phyloP scores from a whole-genome alignment of 2,113 vertebrate genomes.

The Varanus komodoensis region DNA sequence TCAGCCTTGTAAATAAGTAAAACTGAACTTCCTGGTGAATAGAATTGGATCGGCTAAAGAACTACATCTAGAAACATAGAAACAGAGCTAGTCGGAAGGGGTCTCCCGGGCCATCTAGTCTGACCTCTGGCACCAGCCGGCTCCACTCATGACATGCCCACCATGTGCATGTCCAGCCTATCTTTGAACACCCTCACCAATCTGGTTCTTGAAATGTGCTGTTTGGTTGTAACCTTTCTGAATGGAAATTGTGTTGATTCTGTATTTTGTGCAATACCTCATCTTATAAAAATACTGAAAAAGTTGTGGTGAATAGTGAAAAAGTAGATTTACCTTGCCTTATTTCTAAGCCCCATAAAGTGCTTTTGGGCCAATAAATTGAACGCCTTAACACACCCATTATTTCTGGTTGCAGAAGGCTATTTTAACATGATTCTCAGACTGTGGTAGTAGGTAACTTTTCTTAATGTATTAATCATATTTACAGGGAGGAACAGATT shows the following conservation, averaged over 20 bases:
- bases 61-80: neutral
- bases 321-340: neutral
- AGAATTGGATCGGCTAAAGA: neutral
- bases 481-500: neutral
- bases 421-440: no score
- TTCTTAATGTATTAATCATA: neutral
- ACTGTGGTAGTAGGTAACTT: neutral
- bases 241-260: neutral
- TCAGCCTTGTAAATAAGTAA: neutral
- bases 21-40: neutral
- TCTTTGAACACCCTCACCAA: no score
- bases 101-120: no score
- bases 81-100: no score
- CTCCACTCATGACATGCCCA: no score
- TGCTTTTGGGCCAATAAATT: neutral
- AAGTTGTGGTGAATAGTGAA: neutral
- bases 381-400: neutral
- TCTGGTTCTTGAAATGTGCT: neutral
- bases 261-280: neutral
- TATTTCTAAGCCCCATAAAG: neutral
- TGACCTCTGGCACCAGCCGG: no score
- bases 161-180: no score
- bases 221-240: neutral
- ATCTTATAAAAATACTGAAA: neutral
- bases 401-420: neutral